These are phyloP conservation scores for Lycaena phlaeas DNA, from an alignment of 2,888 invertebrate species.

Conservation along the genomic window DNA sequence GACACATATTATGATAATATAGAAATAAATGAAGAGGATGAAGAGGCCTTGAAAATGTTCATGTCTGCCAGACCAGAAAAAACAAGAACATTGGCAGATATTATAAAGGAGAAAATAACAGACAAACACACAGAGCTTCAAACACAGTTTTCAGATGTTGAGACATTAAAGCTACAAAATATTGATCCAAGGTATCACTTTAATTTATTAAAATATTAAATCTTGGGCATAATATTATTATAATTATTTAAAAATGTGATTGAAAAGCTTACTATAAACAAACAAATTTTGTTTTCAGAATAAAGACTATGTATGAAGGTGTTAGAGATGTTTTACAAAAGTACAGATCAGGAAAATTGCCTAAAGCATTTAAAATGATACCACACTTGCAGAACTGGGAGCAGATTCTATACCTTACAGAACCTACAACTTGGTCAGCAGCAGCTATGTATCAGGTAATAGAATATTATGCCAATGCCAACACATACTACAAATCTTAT, in stretches of 20 bases:
- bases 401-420: slow-evolving; percentile 87
- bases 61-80: slow-evolving; percentile 63
- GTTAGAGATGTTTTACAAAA: slow-evolving; percentile 89
- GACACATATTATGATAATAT: slow-evolving; percentile 80
- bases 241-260: too few relatives aligned
- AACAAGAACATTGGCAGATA: slow-evolving; percentile 86
- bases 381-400: slow-evolving; percentile 96
- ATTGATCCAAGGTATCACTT: slow-evolving; percentile 88
- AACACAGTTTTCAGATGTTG: slow-evolving; percentile 86
- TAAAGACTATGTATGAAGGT: slow-evolving; percentile 91
- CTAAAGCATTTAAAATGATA: slow-evolving; percentile 98
- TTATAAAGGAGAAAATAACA: slow-evolving; percentile 93
- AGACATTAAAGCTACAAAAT: slow-evolving; percentile 82
- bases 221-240: neutral
- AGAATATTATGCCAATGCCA: neutral
- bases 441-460: slow-evolving; percentile 93
- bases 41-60: slow-evolving; percentile 88
- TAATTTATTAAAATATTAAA: too few relatives aligned
- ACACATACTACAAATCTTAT: neutral
- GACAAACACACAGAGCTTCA: slow-evolving; percentile 94
- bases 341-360: slow-evolving; percentile 96
- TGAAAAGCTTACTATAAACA: too few relatives aligned
- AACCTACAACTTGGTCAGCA: slow-evolving; percentile 97
- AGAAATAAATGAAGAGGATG: slow-evolving; percentile 90
- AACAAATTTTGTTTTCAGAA: slow-evolving; percentile 48